Base-by-base conservation (phyloP, 2,888 invertebrate genomes). In the Myathropa florea region DNA sequence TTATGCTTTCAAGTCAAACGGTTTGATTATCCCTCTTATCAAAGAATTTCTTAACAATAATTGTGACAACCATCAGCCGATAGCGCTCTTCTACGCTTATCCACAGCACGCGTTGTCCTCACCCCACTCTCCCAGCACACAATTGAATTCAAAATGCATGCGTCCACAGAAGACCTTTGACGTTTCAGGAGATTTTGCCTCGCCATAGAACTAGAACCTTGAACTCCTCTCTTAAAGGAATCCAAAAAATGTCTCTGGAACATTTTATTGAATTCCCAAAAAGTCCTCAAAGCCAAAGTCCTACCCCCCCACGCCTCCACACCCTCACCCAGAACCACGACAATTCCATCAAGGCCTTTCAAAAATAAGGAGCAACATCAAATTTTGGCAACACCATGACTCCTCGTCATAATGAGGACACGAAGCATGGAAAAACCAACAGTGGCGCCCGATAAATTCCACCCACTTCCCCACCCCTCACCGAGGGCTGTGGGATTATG, bases 361-460 rank as follows among this genome's bases (percentile, higher is more conserved):
- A 46, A 46, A 46, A 46, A 46, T 46, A 18, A 46, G 18, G 46
- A 18, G 46, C 46, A 46, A 46, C 46, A 46, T 46, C 46, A 46
- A 46, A 46, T 46, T 33, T 46, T 46, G 46, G 46, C 46, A 46
- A 46, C 18, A 18, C 46, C 46, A 46, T 46, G 46, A 18, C 46
- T 18, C 18, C 46, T n/a, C 46, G 2, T 46, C 46, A 18, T 46
- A 46, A 46, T 46, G 46, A 46, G 46, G 18, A n/a, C 7, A 46
- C 46, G 46, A 18, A 46, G 46, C 46, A 18, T 18, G 46, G 46
- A 18, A 46, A 46, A 46, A 18, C 46, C 46, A 46, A 46, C 46
- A 46, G 18, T n/a, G 68, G 53, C 36, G 26, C 61, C 77, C 63
- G 24, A 77, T 61, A 70, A 77, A 70, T 26, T 39, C 18, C 46